Percentiles rank a stretch among this genome's conserved stretches.
These are phyloP conservation scores for Auanema sp. DNA, from an alignment of 2,888 invertebrate genomes.

Conservation along the genomic window DNA sequence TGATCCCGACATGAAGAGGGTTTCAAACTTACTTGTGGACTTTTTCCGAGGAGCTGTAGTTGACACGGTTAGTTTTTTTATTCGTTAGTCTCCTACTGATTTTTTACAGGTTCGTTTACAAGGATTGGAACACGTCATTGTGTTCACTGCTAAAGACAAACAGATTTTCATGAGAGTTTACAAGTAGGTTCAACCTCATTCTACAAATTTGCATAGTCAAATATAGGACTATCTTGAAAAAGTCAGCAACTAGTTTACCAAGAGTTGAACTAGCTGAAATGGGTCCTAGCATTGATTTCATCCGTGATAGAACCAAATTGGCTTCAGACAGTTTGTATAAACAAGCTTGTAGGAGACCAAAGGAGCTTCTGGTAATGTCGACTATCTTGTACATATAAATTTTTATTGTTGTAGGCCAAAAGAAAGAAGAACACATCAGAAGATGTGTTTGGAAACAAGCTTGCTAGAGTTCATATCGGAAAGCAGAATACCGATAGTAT, in stretches of 20 bases:
- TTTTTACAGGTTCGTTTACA: constrained; percentile 75
- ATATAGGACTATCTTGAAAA: constrained; percentile 72
- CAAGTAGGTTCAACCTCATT: constrained; percentile 64
- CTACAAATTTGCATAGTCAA: background rate
- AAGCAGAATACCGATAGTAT: constrained; percentile 81
- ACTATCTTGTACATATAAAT: background rate
- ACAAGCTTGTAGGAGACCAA: constrained; percentile 46
- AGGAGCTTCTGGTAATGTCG: constrained; percentile 29
- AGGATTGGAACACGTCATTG: constrained; percentile 88
- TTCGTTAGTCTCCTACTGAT: no score
- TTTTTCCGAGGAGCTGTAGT: constrained; percentile 85
- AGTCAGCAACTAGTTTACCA: constrained; percentile 85
- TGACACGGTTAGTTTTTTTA: constrained; percentile 68
- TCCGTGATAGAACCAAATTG: constrained; percentile 78
- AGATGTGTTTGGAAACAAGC: constrained; percentile 82
- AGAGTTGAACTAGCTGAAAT: constrained; percentile 89
- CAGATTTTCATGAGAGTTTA: constrained; percentile 78
- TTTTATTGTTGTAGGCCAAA: constrained; percentile 69
- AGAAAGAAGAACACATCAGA: constrained; percentile 87
- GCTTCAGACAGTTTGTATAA: constrained; percentile 81
- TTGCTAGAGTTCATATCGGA: constrained; percentile 89
- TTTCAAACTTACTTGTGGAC: constrained; percentile 85
- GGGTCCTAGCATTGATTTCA: constrained; percentile 87
- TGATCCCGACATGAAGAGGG: constrained; percentile 76
- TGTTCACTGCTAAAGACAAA: constrained; percentile 81